Evolutionary conservation across 2,797 vertebrate species (phyloP), one percentile per base, ranked within the genome.

Genomic region (Schizothorax lantsangensis): DNA sequence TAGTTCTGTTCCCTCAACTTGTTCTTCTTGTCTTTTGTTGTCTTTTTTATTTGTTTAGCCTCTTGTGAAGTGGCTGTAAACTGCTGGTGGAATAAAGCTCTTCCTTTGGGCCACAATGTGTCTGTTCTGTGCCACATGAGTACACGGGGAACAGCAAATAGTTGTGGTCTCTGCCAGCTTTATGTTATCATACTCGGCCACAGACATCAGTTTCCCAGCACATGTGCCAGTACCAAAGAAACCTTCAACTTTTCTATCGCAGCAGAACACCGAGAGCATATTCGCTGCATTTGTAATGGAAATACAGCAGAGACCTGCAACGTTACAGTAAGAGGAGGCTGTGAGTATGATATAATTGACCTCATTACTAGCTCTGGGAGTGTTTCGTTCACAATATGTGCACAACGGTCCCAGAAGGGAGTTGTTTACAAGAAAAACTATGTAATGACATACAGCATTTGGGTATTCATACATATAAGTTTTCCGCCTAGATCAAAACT

Each of bases 51-150:
- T 79, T 19, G 8, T 64, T 43, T 69, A 89, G 89, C 4, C 21
- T 86, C 71, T 0, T 23, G 47, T 21, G 87, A 43, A 77, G 72
- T 75, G 26, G 1, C 40, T 21, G 72, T 89, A 21, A 73, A 10
- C 26, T 91, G 91, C 88, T 85, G 85, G 80, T 91, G 89, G 90
- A 74, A 78, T 45, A 43, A 5, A 30, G 14, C 74, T 66, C 6
- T 40, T 57, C 43, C 62, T 21, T 23, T n/a, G 11, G 23, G 0
- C 14, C 30, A 2, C 21, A 80, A 66, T 72, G 84, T 89, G 62
- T 83, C 79, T 5, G 45, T 88, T 21, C 45, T 86, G 74, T 90
- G 89, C 62, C 82, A 82, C 23, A 49, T 52, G n/a, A 66, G 30
- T 33, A 36, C 69, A 64, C 74, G 10, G 30, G 52, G 36, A 23